These are phyloP conservation scores for Ruditapes philippinarum DNA, from an alignment of 1,140 invertebrate genomes.

Conservation along the genomic window DNA sequence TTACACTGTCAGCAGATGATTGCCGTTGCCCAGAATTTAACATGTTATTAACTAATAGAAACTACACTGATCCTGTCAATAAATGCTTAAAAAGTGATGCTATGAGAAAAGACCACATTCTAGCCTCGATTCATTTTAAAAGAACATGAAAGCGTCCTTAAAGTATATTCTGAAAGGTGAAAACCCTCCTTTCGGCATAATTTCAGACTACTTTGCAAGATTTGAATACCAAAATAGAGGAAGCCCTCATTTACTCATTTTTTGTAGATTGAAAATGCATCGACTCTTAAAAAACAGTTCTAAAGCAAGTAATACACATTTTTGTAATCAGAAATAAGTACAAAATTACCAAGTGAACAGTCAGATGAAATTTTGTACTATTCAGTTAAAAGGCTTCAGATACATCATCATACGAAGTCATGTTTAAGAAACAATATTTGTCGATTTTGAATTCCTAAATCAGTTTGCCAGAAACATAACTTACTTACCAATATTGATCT, in stretches of 20 bases:
- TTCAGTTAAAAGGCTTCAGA: slow-evolving; percentile 55
- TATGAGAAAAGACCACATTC: slow-evolving; percentile 32
- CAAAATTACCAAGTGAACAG: slow-evolving; percentile 22
- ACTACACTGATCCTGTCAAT: background rate
- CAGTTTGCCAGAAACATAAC: no score
- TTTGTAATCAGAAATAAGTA: slow-evolving; percentile 35
- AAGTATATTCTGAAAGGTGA: slow-evolving; percentile 55
- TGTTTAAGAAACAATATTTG: no score
- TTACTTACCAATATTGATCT: no score
- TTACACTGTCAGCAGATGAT: background rate
- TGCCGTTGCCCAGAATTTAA: background rate
- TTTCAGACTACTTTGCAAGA: slow-evolving; percentile 71
- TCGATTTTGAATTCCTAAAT: no score
- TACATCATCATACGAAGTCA: slow-evolving; percentile 57
- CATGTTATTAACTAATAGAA: background rate
- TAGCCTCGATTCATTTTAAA: slow-evolving; percentile 45
- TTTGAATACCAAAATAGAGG: slow-evolving; percentile 87
- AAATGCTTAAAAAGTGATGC: background rate
- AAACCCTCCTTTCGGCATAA: slow-evolving; percentile 57
- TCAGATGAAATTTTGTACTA: background rate
- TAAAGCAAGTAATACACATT: background rate
- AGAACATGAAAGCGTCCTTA: slow-evolving; percentile 63
- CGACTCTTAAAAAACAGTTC: background rate
- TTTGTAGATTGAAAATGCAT: slow-evolving; percentile 81
- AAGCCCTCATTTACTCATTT: slow-evolving; percentile 86